These are phyloP conservation scores for Melanchra persicariae DNA, from an alignment of 2,888 invertebrate species.

Conservation along the genomic window DNA sequence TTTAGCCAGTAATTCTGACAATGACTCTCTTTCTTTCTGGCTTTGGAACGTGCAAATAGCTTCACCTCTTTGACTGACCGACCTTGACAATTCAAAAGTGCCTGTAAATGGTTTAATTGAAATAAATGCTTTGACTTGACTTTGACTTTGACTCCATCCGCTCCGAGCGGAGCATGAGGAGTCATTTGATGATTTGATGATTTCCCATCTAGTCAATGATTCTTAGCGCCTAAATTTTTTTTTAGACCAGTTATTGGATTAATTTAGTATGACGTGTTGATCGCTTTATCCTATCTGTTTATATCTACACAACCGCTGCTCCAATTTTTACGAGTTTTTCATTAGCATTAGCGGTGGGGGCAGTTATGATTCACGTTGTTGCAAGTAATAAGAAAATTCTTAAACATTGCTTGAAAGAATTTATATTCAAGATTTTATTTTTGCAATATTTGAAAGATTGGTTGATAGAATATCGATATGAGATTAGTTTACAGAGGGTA, in stretches of 20 bases:
- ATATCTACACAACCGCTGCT: slow-evolving; percentile 14
- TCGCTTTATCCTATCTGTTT: neutral
- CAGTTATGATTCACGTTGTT: slow-evolving; percentile 12
- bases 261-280: neutral
- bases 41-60: too few relatives aligned
- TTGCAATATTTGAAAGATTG: slow-evolving; percentile 21
- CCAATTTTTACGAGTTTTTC: slow-evolving; percentile 29
- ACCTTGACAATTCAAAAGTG: too few relatives aligned
- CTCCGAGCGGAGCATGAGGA: too few relatives aligned
- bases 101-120: too few relatives aligned
- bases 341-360: slow-evolving; percentile 28
- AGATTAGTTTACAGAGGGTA: neutral
- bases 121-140: too few relatives aligned
- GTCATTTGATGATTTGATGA: neutral
- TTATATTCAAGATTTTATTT: neutral
- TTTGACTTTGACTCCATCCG: too few relatives aligned
- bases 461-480: neutral
- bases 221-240: neutral
- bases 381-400: neutral
- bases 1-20: too few relatives aligned
- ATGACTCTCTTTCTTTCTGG: too few relatives aligned
- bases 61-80: too few relatives aligned
- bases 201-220: too few relatives aligned
- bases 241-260: neutral
- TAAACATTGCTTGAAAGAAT: neutral